phyloP scores from a whole-genome alignment of 2,113 vertebrate genomes.

The Isichthys henryi region DNA sequence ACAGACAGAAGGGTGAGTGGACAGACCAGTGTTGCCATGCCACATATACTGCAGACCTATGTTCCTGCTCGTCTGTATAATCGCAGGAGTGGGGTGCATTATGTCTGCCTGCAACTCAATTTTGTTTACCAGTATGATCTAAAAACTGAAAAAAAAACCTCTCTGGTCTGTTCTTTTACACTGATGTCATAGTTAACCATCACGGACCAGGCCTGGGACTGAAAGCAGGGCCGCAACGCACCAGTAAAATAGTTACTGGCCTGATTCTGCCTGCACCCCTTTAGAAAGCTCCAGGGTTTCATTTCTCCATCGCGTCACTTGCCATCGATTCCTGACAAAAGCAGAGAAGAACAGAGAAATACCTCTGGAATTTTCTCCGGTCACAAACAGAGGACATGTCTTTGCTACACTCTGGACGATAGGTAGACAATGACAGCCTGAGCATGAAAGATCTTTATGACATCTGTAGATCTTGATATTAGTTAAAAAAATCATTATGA shows the following conservation, averaged over 20 bases:
- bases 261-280: slow-evolving; percentile 27
- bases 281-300: slow-evolving; percentile 29
- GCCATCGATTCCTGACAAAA: slow-evolving; percentile 25
- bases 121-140: slow-evolving; percentile 29
- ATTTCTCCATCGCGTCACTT: slow-evolving; percentile 25
- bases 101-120: slow-evolving; percentile 18
- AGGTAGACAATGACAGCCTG: neutral
- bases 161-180: slow-evolving; percentile 15
- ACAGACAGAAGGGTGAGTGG: neutral
- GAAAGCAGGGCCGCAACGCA: slow-evolving; percentile 24
- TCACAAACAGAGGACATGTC: neutral
- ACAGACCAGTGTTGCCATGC: neutral
- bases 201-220: slow-evolving; percentile 32
- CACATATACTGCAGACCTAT: neutral
- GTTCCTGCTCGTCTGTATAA: slow-evolving; percentile 22
- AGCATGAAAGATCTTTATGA: neutral
- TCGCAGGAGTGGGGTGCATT: slow-evolving; percentile 24
- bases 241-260: slow-evolving; percentile 31
- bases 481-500: neutral
- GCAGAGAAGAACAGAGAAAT: neutral
- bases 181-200: slow-evolving; percentile 21
- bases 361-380: neutral
- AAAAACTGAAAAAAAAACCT: slow-evolving; percentile 19
- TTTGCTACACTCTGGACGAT: neutral
- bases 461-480: neutral